phyloP scores from a whole-genome alignment of 1,140 invertebrate species.

The Scaptomyza montana region DNA sequence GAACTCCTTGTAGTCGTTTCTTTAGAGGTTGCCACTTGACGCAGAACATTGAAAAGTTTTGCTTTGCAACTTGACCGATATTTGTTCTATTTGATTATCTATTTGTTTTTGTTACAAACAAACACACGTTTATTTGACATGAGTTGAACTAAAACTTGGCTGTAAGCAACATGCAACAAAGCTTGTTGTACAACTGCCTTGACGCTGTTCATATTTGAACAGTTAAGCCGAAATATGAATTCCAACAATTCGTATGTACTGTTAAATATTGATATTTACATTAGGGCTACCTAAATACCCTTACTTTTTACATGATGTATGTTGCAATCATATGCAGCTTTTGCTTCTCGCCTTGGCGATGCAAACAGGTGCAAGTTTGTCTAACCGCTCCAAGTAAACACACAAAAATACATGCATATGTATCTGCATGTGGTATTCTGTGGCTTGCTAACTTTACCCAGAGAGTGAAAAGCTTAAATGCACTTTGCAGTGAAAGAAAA shows the following conservation, averaged over 20 bases:
- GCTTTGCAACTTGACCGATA: slow-evolving; percentile 56
- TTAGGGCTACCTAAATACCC: slow-evolving; percentile 20
- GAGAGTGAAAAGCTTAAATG: slow-evolving; percentile 68
- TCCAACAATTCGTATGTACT: slow-evolving; percentile 62
- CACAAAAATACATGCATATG: slow-evolving; percentile 11
- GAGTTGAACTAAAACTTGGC: slow-evolving; percentile 50
- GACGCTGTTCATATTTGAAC: slow-evolving; percentile 38
- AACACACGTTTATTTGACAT: slow-evolving; percentile 68
- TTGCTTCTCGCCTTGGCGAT: slow-evolving; percentile 21
- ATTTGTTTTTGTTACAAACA: slow-evolving; percentile 42
- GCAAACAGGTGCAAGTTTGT: slow-evolving; percentile 75
- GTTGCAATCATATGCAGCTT: background rate
- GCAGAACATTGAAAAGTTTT: slow-evolving; percentile 61
- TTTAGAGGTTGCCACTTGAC: slow-evolving; percentile 36
- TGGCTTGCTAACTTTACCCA: slow-evolving; percentile 59
- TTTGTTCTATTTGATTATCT: slow-evolving; percentile 73
- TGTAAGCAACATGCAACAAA: slow-evolving; percentile 45
- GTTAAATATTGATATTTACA: slow-evolving; percentile 73
- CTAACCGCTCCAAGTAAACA: slow-evolving; percentile 4
- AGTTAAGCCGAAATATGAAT: slow-evolving; percentile 42
- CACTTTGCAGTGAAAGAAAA: slow-evolving; percentile 67
- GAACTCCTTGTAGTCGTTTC: slow-evolving; percentile 24
- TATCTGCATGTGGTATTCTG: slow-evolving; percentile 22
- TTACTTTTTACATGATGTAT: slow-evolving; percentile 33
- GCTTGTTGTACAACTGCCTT: slow-evolving; percentile 18